Evolutionary conservation across 1,140 invertebrate genomes (phyloP).

Genomic region (Muscidifurax raptorellus): DNA sequence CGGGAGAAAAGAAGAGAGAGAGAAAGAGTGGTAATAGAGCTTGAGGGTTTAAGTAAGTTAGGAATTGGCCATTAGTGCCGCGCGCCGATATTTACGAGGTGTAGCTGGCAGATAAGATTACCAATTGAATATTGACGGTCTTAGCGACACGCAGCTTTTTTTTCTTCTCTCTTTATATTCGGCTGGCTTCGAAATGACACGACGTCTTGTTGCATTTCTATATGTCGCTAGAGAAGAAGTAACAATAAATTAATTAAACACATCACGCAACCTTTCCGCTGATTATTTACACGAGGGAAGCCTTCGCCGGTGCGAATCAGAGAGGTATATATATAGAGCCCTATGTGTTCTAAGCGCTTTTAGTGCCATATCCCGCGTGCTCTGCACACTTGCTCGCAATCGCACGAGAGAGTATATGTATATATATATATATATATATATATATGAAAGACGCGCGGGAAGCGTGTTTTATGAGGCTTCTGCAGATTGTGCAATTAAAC

Average conservation of each 20-base stretch:
- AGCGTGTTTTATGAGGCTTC: slow-evolving; percentile 34
- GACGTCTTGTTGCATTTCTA: neutral
- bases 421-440: too few species aligned
- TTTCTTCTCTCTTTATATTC: neutral
- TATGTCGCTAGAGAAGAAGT: too few species aligned
- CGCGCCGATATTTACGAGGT: slow-evolving; percentile 59
- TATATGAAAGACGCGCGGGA: neutral
- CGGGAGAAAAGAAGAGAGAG: neutral
- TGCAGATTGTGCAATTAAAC: slow-evolving; percentile 59
- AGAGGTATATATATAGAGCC: too few species aligned
- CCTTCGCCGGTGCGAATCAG: neutral
- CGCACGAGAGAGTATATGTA: too few species aligned
- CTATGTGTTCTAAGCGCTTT: neutral
- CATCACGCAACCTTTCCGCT: too few species aligned
- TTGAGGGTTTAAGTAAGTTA: slow-evolving; percentile 52
- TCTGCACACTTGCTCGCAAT: neutral
- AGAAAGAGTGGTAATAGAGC: slow-evolving; percentile 54
- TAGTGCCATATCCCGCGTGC: neutral
- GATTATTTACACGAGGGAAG: slow-evolving; percentile 9
- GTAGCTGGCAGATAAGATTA: slow-evolving; percentile 55
- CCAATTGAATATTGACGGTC: slow-evolving; percentile 53
- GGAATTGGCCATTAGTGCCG: slow-evolving; percentile 52
- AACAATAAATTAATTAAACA: too few species aligned
- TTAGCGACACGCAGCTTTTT: neutral
- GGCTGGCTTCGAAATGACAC: neutral